Percentiles rank a stretch among this genome's conserved stretches.
These are phyloP conservation scores for Clostera curtula DNA, from an alignment of 2,888 invertebrate species.

Conservation along the genomic window DNA sequence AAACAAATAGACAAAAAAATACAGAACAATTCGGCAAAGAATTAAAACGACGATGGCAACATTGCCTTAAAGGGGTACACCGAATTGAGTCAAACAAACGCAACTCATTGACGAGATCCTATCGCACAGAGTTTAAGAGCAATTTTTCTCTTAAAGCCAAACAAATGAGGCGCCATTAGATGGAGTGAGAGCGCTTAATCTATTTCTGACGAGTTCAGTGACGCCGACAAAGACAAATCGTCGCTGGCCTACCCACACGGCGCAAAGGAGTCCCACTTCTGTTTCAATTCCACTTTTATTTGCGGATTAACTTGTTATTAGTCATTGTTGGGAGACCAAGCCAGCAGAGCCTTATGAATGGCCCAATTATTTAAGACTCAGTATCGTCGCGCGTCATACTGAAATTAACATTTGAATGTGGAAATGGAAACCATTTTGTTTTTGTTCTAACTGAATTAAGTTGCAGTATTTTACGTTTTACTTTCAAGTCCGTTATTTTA, in stretches of 20 bases:
- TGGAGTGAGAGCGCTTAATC: constrained; percentile 75
- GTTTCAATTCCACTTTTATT: constrained; percentile 76
- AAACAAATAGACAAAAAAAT: too few relatives aligned
- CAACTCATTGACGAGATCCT: constrained; percentile 67
- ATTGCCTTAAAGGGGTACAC: background rate
- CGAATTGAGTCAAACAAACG: constrained; percentile 55
- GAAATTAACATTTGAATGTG: background rate
- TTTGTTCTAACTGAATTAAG: too few relatives aligned
- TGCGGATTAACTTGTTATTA: constrained; percentile 76
- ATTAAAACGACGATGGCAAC: constrained; percentile 1
- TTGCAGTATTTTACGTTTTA: too few relatives aligned
- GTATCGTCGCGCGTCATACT: constrained; percentile 14
- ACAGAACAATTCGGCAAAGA: too few relatives aligned
- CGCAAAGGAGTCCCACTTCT: constrained; percentile 69
- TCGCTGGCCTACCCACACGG: constrained; percentile 74
- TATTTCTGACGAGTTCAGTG: constrained; percentile 76
- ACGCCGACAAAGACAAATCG: constrained; percentile 76
- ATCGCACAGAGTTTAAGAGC: constrained; percentile 66
- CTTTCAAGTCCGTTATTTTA: too few relatives aligned
- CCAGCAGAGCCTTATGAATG: constrained; percentile 71
- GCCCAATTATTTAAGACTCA: constrained; percentile 68
- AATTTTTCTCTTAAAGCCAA: constrained; percentile 74
- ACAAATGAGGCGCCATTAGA: constrained; percentile 75
- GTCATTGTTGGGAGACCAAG: constrained; percentile 60
- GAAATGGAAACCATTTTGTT: background rate